These are phyloP conservation scores for Urocitellus parryii DNA, from an alignment of 2,113 vertebrate species.

Conservation along the genomic window DNA sequence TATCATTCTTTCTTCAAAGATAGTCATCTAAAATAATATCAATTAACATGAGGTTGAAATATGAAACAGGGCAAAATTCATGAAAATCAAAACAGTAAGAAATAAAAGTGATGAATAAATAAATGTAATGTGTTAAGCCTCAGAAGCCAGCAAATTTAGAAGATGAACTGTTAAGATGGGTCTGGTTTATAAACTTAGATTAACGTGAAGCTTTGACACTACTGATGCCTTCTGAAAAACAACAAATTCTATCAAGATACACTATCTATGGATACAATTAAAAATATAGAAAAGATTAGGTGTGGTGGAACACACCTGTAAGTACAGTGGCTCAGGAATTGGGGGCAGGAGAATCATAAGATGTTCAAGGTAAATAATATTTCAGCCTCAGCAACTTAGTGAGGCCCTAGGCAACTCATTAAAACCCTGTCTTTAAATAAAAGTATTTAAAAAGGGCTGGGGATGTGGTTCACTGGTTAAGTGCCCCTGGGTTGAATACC, in stretches of 20 bases:
- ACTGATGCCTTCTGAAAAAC: not conserved
- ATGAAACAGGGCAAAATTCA: not conserved
- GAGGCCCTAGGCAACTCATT: too few species aligned
- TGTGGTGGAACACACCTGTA: too few species aligned
- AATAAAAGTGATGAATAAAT: not conserved
- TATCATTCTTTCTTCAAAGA: not conserved
- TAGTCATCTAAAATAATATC: not conserved
- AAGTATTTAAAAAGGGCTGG: too few species aligned
- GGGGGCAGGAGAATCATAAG: too few species aligned
- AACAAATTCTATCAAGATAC: conserved; percentile 2
- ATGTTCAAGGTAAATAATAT: too few species aligned
- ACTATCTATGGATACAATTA: not conserved
- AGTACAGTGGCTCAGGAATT: too few species aligned
- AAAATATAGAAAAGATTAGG: too few species aligned
- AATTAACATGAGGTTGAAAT: not conserved
- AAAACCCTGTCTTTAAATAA: too few species aligned
- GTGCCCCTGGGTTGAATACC: too few species aligned
- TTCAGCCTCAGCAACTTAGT: too few species aligned
- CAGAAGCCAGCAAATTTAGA: not conserved
- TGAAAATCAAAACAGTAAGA: not conserved
- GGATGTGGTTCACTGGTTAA: too few species aligned
- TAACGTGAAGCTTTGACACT: conserved; percentile 4
- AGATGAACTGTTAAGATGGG: not conserved
- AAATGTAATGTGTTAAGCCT: not conserved
- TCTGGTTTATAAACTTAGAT: not conserved